These are phyloP conservation scores for Scaptomyza pallida DNA, from an alignment of 1,140 invertebrate species.

Conservation along the genomic window DNA sequence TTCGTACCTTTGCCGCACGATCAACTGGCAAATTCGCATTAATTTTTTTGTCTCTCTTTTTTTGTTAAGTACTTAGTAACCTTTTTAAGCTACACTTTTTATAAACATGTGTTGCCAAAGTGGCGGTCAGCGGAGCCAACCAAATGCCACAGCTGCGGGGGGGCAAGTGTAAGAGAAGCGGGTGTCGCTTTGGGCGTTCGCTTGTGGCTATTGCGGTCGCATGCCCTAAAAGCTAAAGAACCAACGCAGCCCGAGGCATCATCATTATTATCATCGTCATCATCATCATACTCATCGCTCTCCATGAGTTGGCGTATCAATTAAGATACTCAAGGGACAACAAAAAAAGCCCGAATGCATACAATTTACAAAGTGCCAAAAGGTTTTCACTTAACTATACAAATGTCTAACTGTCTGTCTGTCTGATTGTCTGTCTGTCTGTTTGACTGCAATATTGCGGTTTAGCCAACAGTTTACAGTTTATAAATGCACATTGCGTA, in stretches of 20 bases:
- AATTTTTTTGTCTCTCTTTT: neutral
- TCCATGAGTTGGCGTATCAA: slow-evolving; percentile 28
- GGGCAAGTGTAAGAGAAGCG: neutral
- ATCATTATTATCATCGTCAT: too few species aligned
- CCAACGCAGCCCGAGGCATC: slow-evolving; percentile 7
- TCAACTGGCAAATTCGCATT: neutral
- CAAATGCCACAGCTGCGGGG: slow-evolving; percentile 2
- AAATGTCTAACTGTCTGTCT: neutral
- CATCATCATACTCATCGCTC: neutral
- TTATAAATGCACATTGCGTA: slow-evolving; percentile 55
- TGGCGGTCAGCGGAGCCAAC: slow-evolving; percentile 31
- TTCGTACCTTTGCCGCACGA: neutral
- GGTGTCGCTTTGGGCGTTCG: slow-evolving; percentile 14
- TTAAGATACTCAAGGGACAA: slow-evolving; percentile 50
- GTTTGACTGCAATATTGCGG: slow-evolving; percentile 50
- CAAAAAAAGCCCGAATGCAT: slow-evolving; percentile 17
- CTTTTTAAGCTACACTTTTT: slow-evolving; percentile 30
- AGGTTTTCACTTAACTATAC: slow-evolving; percentile 1
- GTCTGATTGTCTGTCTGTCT: slow-evolving; percentile 7
- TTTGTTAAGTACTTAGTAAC: slow-evolving; percentile 38
- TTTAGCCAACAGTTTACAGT: slow-evolving; percentile 67
- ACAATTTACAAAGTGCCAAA: slow-evolving; percentile 37
- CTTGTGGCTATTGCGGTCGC: slow-evolving; percentile 64
- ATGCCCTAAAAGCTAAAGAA: slow-evolving; percentile 71
- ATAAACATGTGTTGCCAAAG: slow-evolving; percentile 22